Percentiles rank a stretch among this genome's conserved stretches.
These are phyloP conservation scores for Nannobrachium achirus DNA, from an alignment of 2,113 vertebrate species.

Conservation along the genomic window DNA sequence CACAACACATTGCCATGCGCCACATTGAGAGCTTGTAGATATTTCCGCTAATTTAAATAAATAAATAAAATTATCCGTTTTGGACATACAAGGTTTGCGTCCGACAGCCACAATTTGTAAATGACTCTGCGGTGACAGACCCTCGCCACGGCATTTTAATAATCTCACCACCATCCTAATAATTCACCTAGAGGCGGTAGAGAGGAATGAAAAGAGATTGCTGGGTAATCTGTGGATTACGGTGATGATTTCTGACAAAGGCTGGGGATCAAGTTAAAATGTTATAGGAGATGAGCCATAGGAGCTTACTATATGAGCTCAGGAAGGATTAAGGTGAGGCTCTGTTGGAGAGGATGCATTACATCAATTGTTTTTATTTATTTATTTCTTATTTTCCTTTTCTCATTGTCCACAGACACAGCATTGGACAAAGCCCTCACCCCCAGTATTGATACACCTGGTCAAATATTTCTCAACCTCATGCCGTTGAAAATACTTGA, in stretches of 20 bases:
- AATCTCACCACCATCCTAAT: slow-evolving; percentile 59
- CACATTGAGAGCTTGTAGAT: no score
- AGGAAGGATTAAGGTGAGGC: slow-evolving; percentile 77
- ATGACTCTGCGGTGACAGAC: slow-evolving; percentile 52
- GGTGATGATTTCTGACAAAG: slow-evolving; percentile 73
- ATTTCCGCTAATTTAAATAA: no score
- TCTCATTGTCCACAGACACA: slow-evolving; percentile 22
- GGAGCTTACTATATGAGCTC: slow-evolving; percentile 62
- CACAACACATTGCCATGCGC: no score
- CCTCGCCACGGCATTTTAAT: slow-evolving; percentile 53
- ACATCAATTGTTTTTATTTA: slow-evolving; percentile 67
- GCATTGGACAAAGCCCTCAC: neutral
- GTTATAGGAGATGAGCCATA: slow-evolving; percentile 69
- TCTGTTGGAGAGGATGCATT: slow-evolving; percentile 65
- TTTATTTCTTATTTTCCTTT: neutral
- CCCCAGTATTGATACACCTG: no score
- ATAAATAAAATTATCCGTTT: no score
- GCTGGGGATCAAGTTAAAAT: slow-evolving; percentile 69
- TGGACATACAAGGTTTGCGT: no score
- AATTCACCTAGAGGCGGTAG: slow-evolving; percentile 44
- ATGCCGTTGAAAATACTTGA: no score
- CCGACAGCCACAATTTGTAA: slow-evolving; percentile 55
- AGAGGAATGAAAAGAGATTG: slow-evolving; percentile 52
- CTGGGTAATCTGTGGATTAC: slow-evolving; percentile 76
- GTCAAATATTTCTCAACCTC: no score